Percentiles rank a stretch among this genome's conserved stretches.
phyloP scores from a whole-genome alignment of 2,797 vertebrate species.

The Coranthus polyacanthus region DNA sequence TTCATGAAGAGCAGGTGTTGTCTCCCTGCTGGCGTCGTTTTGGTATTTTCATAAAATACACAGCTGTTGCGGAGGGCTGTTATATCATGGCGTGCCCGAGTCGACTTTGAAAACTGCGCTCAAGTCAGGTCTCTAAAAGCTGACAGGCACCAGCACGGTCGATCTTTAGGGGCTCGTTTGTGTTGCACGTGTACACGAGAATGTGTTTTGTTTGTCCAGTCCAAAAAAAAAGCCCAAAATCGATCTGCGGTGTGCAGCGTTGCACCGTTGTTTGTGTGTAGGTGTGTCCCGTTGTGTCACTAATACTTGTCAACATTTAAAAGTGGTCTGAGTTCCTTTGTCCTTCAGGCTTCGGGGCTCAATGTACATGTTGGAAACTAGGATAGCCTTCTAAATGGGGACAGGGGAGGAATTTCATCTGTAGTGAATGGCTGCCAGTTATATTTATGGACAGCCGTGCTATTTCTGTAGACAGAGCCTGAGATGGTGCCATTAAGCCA shows the following conservation, averaged over 20 bases:
- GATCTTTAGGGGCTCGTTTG: too few species aligned
- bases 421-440: slow-evolving; percentile 71
- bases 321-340: slow-evolving; percentile 38
- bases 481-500: slow-evolving; percentile 56
- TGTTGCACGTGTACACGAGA: too few species aligned
- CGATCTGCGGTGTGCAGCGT: background rate
- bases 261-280: background rate
- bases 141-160: too few species aligned
- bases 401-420: slow-evolving; percentile 78
- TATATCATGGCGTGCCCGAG: too few species aligned
- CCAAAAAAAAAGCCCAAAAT: background rate
- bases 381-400: slow-evolving; percentile 63
- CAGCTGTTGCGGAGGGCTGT: background rate
- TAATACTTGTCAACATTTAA: slow-evolving; percentile 14
- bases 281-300: background rate
- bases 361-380: slow-evolving; percentile 43
- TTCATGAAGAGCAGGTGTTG: too few species aligned
- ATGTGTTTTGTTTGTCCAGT: too few species aligned
- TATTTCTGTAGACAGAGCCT: slow-evolving; percentile 76
- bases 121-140: background rate
- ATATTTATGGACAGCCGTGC: slow-evolving; percentile 73
- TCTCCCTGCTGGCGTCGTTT: slow-evolving; percentile 19
- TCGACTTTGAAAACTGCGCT: background rate
- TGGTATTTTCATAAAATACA: background rate
- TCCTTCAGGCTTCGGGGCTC: slow-evolving; percentile 46